Evolutionary conservation across 2,113 vertebrate species (phyloP).

Genomic region (Sarotherodon lohbergeri): DNA sequence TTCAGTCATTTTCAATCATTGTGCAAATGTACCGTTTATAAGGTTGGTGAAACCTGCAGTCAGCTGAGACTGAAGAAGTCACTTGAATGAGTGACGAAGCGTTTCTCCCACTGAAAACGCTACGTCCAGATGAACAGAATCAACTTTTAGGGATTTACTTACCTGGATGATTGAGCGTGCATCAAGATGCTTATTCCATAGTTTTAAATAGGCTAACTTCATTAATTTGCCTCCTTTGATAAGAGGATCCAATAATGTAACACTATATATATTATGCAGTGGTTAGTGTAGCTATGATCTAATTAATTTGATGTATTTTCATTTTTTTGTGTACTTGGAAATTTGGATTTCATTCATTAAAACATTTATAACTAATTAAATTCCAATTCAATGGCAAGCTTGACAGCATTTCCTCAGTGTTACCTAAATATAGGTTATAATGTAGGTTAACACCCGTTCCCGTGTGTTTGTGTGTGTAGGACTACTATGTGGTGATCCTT

Average conservation of each 20-base stretch:
- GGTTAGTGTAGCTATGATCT: not conserved
- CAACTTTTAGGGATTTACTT: accelerated
- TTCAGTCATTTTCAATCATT: not conserved
- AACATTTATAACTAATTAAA: not conserved
- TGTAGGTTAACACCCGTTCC: not conserved
- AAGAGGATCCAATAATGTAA: not conserved
- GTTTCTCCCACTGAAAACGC: not conserved
- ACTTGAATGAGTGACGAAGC: not conserved
- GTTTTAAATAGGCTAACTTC: not conserved
- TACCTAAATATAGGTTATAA: not conserved
- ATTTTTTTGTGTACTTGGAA: not conserved
- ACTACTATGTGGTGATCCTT: constrained; percentile 82
- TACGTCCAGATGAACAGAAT: too few relatives aligned
- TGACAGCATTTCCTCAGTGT: not conserved
- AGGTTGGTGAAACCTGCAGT: accelerated
- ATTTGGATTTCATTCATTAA: not conserved
- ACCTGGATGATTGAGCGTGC: not conserved
- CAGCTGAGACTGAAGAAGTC: accelerated
- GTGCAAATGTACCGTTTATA: not conserved
- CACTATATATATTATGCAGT: not conserved
- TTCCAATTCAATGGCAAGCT: not conserved
- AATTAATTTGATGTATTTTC: not conserved
- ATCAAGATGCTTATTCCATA: not conserved
- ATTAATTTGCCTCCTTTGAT: not conserved
- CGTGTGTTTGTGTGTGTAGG: constrained; percentile 51